A percentile compares a stretch with the other conserved stretches of the same genome.
phyloP scores from a whole-genome alignment of 23 tunicate genomes.

The Aplidium turbinatum region DNA sequence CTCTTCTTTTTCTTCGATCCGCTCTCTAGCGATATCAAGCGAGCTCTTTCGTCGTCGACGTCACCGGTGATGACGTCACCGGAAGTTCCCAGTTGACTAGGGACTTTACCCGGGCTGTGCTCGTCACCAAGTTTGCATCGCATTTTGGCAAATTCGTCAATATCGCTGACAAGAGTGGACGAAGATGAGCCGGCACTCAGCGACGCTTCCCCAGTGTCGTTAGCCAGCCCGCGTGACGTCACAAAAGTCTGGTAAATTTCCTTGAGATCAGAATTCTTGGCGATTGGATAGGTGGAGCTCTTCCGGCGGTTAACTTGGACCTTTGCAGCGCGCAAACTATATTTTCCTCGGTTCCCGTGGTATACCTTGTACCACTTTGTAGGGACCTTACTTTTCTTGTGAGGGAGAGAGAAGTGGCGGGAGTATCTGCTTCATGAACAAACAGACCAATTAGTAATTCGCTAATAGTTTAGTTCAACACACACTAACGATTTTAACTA shows the following conservation, averaged over 20 bases:
- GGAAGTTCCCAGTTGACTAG: background rate
- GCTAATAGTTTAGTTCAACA: no score
- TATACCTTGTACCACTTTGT: constrained; percentile 37
- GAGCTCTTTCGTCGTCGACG: constrained; percentile 11
- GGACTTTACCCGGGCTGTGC: background rate
- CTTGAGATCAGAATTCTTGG: constrained; percentile 1
- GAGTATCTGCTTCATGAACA: no score
- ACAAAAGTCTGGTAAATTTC: constrained; percentile 6
- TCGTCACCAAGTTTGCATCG: background rate
- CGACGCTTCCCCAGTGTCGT: background rate
- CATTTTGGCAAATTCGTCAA: constrained; percentile 17
- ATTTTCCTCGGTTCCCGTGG: constrained; percentile 46
- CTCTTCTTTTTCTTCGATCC: background rate
- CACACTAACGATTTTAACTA: no score
- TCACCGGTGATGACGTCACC: background rate
- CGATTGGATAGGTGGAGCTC: constrained; percentile 27
- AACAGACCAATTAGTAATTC: no score
- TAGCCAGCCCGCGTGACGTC: background rate
- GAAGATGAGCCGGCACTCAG: background rate
- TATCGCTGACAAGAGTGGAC: background rate
- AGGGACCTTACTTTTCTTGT: background rate
- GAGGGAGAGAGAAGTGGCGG: no score
- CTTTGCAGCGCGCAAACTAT: constrained; percentile 8
- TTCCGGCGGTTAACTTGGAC: background rate
- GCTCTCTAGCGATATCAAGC: background rate